Percentiles rank a stretch among this genome's conserved stretches.
Conservation (phyloP, 2,888 invertebrate genomes). For the Piscicola geometra region DNA sequence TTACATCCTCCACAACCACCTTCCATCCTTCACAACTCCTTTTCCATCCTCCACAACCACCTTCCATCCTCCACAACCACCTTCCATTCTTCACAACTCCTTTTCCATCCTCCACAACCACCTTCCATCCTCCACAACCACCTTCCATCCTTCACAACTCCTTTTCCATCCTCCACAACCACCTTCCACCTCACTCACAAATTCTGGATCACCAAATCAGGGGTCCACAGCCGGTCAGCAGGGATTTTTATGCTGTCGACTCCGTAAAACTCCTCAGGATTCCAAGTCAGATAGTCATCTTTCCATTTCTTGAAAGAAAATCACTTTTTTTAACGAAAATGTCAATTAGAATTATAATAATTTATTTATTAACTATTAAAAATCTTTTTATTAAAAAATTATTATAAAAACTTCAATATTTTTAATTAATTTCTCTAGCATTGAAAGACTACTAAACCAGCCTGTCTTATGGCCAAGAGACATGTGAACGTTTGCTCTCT, state of each 20-base stretch:
- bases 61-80: too few species aligned
- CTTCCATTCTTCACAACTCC: too few species aligned
- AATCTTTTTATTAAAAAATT: slow-evolving; percentile 2
- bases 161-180: not conserved
- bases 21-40: too few species aligned
- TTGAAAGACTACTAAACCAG: slow-evolving; percentile 27
- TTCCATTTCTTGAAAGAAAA: slow-evolving; percentile 48
- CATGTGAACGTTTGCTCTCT: slow-evolving; percentile 46
- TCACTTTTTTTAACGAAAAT: too few species aligned
- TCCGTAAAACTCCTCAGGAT: slow-evolving; percentile 43
- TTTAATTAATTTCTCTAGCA: not conserved
- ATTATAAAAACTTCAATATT: slow-evolving; percentile 6
- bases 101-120: too few species aligned
- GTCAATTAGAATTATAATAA: too few species aligned
- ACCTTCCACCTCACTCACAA: slow-evolving; percentile 44
- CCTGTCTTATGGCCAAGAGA: slow-evolving; percentile 45
- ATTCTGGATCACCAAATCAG: slow-evolving; percentile 48
- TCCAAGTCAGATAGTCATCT: slow-evolving; percentile 47
- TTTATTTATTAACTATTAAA: too few species aligned
- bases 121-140: too few species aligned
- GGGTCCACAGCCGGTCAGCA: slow-evolving; percentile 47
- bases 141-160: too few species aligned
- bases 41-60: too few species aligned
- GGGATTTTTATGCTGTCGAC: slow-evolving; percentile 46
- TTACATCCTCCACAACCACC: too few species aligned